Conservation (phyloP, 1,140 invertebrate genomes). For the Apis dorsata region DNA sequence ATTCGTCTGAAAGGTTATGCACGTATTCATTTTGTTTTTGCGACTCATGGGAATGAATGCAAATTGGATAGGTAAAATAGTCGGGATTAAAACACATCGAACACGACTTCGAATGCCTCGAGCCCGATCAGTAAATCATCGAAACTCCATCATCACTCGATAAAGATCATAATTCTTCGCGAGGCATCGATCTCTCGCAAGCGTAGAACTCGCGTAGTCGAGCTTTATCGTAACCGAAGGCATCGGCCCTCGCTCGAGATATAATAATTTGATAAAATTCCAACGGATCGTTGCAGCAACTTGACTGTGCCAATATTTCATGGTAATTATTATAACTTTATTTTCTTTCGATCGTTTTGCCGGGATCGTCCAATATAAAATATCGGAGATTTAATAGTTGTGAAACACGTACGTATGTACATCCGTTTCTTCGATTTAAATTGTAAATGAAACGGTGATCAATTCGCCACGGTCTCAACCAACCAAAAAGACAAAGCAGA, state of each 20-base stretch:
- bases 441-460: constrained; percentile 46
- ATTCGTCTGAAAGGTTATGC: not conserved
- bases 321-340: constrained; percentile 53
- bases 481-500: not conserved
- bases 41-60: not conserved
- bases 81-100: not conserved
- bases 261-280: constrained; percentile 52
- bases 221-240: constrained; percentile 8
- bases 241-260: not conserved
- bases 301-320: constrained; percentile 11
- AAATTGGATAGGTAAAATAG: not conserved
- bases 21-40: not conserved
- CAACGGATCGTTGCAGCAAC: not conserved
- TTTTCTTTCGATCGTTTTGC: constrained; percentile 47
- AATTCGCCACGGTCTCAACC: not conserved
- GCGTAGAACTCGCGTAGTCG: not conserved
- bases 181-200: constrained; percentile 31
- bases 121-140: constrained; percentile 24
- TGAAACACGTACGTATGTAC: constrained; percentile 36
- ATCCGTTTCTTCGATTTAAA: constrained; percentile 43
- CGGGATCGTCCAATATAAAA: constrained; percentile 2
- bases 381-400: constrained; percentile 11
- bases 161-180: constrained; percentile 49
- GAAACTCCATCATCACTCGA: constrained; percentile 49
- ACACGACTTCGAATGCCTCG: not conserved